Conservation (phyloP, 2,797 vertebrate species). For the Sebastes itinus region DNA sequence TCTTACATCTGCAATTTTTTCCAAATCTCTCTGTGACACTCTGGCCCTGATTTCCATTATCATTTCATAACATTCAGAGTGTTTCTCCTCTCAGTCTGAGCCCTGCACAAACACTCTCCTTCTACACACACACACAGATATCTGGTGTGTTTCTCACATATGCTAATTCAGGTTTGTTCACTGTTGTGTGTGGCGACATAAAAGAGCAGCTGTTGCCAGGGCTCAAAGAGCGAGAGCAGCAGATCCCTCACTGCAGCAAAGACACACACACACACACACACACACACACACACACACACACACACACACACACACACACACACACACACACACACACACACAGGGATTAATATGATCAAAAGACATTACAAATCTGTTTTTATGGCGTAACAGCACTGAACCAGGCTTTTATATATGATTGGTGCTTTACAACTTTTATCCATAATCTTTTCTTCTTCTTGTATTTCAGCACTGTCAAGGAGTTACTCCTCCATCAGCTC, state of each 20-base stretch:
- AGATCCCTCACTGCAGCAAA: conserved; percentile 50
- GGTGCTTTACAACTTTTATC: not conserved
- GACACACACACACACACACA: not conserved
- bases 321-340: not conserved
- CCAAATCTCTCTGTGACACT: conserved; percentile 35
- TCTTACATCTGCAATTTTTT: conserved; percentile 38
- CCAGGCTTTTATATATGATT: not conserved
- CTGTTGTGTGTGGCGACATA: conserved; percentile 63
- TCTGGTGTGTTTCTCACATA: conserved; percentile 39
- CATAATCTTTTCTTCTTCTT: not conserved
- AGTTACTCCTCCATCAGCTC: conserved; percentile 16
- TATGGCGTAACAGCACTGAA: conserved; percentile 7
- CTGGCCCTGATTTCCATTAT: conserved; percentile 31
- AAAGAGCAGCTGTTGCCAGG: conserved; percentile 76
- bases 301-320: no score
- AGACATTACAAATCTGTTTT: conserved; percentile 11
- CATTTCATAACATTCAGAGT: conserved; percentile 46
- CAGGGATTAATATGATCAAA: conserved; percentile 49
- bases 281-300: no score
- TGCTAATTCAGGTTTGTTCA: conserved; percentile 74
- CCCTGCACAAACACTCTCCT: not conserved
- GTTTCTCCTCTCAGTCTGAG: conserved; percentile 15
- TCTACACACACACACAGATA: not conserved
- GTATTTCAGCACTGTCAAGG: conserved; percentile 39
- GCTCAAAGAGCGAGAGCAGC: conserved; percentile 55